Base-by-base conservation (phyloP, 2,113 vertebrate genomes). In the Antechinus flavipes region DNA sequence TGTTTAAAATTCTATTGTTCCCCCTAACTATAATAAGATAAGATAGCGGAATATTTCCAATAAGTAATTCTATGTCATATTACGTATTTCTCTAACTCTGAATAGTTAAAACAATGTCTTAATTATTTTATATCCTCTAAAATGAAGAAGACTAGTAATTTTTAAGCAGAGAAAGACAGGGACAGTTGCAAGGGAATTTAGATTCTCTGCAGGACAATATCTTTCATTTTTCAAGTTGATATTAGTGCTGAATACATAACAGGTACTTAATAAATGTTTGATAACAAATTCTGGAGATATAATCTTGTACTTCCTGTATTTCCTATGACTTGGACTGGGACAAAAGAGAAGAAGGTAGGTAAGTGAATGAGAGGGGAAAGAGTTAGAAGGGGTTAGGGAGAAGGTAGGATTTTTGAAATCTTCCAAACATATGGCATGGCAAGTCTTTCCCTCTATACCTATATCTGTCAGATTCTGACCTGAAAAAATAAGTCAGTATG, bases 251-350 rank as follows among this genome's bases (percentile, higher is more conserved):
- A 84, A 84, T 42, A 84, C 35, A 84, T 14, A 84, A 84, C 0
- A 22, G n/a, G 54, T 24, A 8, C 46, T 54, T 93, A 94, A 97
- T 91, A 94, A 96, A 90, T 89, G 50, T 46, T 12, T 6, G 89
- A 84, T 23, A 46, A 94, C 47, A 89, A 84, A 56, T 95, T 97
- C 90, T 94, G 95, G 54, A 96, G 96, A 96, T 89, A 52, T 27
- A 22, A 42, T 42, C 68, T 84, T 42, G n/a, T 23, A 42, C 47
- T 92, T 91, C 47, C 53, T 6, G 42, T 27, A 30, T 56, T 89
- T 94, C 91, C 3, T 30, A 11, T 8, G 61, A 56, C 9, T 47
- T 0, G 0, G n/a, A n/a, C 19, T 42, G 68, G 68, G 35, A 22
- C 35, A 14, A 14, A 42, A 19, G 19, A 7, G 68, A n/a, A 16